A percentile compares a stretch with the other conserved stretches of the same genome.
Conservation (phyloP, 2,888 invertebrate genomes). For the Eutolmus rufibarbis region DNA sequence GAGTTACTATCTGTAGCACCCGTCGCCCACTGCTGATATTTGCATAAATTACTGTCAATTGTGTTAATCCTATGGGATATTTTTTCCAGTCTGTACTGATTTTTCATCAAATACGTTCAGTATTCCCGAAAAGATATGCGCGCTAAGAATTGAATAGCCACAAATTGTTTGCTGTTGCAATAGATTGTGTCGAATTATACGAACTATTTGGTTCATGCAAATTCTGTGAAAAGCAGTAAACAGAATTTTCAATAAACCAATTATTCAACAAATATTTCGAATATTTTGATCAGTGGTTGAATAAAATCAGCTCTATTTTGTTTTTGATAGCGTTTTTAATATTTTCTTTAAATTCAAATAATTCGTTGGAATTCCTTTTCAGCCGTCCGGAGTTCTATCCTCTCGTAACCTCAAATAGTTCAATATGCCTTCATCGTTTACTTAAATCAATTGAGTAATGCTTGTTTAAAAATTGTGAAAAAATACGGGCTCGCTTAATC, state of each 20-base stretch:
- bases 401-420: not conserved
- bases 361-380: not conserved
- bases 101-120: not conserved
- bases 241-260: not conserved
- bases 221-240: not conserved
- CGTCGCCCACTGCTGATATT: constrained; percentile 11
- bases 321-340: not conserved
- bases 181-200: not conserved
- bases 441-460: not conserved
- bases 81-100: not conserved
- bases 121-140: not conserved
- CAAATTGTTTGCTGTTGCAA: not conserved
- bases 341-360: not conserved
- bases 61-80: constrained; percentile 28
- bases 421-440: not conserved
- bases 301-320: not conserved
- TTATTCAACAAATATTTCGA: not conserved
- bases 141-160: not conserved
- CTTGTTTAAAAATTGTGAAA: not conserved
- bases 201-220: not conserved
- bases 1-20: not conserved
- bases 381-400: not conserved
- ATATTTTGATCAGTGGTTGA: not conserved
- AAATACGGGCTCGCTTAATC: not conserved
- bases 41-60: constrained; percentile 22